Conservation (phyloP, 2,888 invertebrate species). For the Blera fallax region DNA sequence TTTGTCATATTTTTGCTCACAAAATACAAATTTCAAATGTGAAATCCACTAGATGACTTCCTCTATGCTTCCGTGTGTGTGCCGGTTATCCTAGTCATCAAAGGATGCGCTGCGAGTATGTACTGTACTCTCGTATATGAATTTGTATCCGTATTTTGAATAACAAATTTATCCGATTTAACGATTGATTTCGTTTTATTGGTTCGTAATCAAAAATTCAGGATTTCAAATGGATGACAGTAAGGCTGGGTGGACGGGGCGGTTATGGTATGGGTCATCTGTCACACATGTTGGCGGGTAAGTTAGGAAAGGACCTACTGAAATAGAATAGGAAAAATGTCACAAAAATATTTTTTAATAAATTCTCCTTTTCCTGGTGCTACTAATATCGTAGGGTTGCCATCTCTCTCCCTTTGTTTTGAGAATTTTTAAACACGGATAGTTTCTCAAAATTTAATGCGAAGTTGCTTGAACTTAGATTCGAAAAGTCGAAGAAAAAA, state of each 20-base stretch:
- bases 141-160: conserved; percentile 70
- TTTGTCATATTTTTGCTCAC: conserved; percentile 70
- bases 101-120: conserved; percentile 11
- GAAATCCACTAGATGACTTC: conserved; percentile 53
- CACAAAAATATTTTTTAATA: conserved; percentile 56
- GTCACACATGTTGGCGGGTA: conserved; percentile 30
- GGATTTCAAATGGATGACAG: conserved; percentile 53
- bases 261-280: conserved; percentile 16
- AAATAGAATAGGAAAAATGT: conserved; percentile 12
- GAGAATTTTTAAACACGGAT: too few relatives aligned
- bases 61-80: conserved; percentile 13
- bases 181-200: conserved; percentile 75
- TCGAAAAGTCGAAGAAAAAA: too few relatives aligned
- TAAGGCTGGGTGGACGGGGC: neutral
- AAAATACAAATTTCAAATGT: conserved; percentile 58
- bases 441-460: too few relatives aligned
- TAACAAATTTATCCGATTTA: conserved; percentile 74
- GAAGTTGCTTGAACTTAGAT: too few relatives aligned
- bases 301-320: neutral
- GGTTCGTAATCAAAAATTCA: conserved; percentile 72
- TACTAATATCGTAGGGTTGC: conserved; percentile 10
- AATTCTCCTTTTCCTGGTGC: conserved; percentile 25
- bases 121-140: conserved; percentile 19
- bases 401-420: neutral
- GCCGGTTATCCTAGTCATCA: conserved; percentile 23